Evolutionary conservation across 2,888 invertebrate genomes (phyloP).

Genomic region (Ormyrus nitidulus): DNA sequence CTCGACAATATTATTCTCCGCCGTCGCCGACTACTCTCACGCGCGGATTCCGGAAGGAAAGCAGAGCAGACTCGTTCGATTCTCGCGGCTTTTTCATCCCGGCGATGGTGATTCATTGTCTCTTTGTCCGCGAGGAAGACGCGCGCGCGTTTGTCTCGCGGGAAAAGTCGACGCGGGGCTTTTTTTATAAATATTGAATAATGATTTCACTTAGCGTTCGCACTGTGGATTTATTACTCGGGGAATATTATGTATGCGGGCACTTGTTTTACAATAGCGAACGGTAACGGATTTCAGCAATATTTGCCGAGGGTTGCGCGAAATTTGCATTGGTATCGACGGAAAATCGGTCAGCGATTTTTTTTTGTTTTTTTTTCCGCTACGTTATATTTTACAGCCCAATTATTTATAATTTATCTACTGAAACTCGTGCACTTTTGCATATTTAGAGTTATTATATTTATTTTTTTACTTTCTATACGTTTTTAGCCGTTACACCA

Average conservation of each 20-base stretch:
- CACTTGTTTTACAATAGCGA: background rate
- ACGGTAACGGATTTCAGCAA: background rate
- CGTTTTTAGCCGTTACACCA: too few relatives aligned
- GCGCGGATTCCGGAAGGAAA: slow-evolving; percentile 12
- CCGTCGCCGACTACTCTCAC: background rate
- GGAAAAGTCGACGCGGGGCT: too few relatives aligned
- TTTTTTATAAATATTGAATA: too few relatives aligned
- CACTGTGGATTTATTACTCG: too few relatives aligned
- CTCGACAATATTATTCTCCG: background rate
- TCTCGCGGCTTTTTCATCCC: background rate
- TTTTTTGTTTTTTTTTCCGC: background rate
- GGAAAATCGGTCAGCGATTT: background rate
- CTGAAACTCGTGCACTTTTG: background rate
- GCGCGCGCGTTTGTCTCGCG: too few relatives aligned
- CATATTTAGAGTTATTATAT: too few relatives aligned
- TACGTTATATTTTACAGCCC: background rate
- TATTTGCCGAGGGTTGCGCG: background rate
- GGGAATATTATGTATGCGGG: background rate
- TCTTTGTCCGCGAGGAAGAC: slow-evolving; percentile 5
- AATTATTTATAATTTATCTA: slow-evolving; percentile 8
- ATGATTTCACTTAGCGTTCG: too few relatives aligned
- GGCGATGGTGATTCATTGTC: slow-evolving; percentile 21
- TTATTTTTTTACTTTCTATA: too few relatives aligned
- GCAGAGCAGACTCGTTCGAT: background rate
- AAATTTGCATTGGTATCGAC: background rate